Evolutionary conservation across 2,113 vertebrate genomes (phyloP), one percentile per base, ranked within the genome.

Genomic region (Nestor notabilis): DNA sequence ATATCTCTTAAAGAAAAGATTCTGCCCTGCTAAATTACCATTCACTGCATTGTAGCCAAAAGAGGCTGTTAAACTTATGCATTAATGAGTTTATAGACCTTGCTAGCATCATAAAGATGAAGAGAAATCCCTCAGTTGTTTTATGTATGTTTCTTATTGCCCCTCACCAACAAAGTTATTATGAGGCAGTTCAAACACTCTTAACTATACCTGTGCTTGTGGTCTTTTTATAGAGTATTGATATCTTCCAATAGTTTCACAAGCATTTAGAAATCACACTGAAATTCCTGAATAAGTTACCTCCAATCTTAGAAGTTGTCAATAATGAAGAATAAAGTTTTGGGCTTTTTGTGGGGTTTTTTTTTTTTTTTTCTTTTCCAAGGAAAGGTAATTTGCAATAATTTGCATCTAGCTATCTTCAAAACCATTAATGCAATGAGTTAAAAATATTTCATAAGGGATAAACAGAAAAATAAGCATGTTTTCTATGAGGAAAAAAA

Each of bases 61-160:
- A 81, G 20, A 92, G 31, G 7, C 16, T 47, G n/a, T 37, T 91
- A 60, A 94, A 93, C n/a, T 84, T 78, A 9, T 46, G 17, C 21
- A 83, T 81, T 86, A 93, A 90, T 86, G 49, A 17, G 76, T 95
- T 87, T 93, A 93, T 50, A 85, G 71, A 86, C 64, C 75, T 95
- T 91, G 9, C 55, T 33, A 89, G 55, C 17, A 71, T 88, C 68
- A 78, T 90, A 96, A 96, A 93, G 47, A 83, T 64, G 35, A 93
- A 90, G 24, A 87, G 27, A 92, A 95, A 85, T 63, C 55, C 31
- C 58, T 77, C 8, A 4, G 39, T 80, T 93, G 14, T 77, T 90
- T 95, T 78, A 83, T 3, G 4, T 17, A 10, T 65, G 11, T 58
- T 93, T 92, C 61, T 71, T 74, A 46, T 60, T 95, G 63, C 29